phyloP scores from a whole-genome alignment of 2,888 invertebrate genomes.

The Pseudococcus longispinus region DNA sequence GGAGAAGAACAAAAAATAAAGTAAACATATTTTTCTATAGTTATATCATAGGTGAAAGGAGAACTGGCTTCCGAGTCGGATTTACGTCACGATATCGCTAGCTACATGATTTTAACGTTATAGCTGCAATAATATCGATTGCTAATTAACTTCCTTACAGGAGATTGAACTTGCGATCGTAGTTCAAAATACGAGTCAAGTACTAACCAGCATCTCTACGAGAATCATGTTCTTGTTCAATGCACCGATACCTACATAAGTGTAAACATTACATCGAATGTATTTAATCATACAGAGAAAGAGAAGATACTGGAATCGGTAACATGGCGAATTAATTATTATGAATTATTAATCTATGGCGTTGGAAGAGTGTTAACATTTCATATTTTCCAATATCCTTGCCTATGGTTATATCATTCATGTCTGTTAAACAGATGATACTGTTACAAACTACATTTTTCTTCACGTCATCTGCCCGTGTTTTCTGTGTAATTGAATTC shows the following conservation, averaged over 20 bases:
- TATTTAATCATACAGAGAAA: neutral
- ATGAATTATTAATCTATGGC: too few relatives aligned
- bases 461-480: too few relatives aligned
- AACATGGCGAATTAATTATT: too few relatives aligned
- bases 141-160: neutral
- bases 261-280: neutral
- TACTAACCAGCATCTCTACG: neutral
- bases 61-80: constrained; percentile 16
- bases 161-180: neutral
- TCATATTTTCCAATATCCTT: too few relatives aligned
- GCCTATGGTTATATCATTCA: too few relatives aligned
- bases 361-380: too few relatives aligned
- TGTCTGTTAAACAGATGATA: too few relatives aligned
- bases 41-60: constrained; percentile 44
- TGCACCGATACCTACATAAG: too few relatives aligned
- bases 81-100: neutral
- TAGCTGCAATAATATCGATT: neutral
- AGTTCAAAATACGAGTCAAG: neutral
- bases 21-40: neutral
- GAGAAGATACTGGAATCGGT: too few relatives aligned
- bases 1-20: constrained; percentile 15
- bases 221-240: neutral
- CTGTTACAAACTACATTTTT: too few relatives aligned
- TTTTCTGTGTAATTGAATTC: too few relatives aligned
- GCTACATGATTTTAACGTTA: neutral